Evolutionary conservation across 2,113 vertebrate species (phyloP).

Genomic region (Elgaria multicarinata): DNA sequence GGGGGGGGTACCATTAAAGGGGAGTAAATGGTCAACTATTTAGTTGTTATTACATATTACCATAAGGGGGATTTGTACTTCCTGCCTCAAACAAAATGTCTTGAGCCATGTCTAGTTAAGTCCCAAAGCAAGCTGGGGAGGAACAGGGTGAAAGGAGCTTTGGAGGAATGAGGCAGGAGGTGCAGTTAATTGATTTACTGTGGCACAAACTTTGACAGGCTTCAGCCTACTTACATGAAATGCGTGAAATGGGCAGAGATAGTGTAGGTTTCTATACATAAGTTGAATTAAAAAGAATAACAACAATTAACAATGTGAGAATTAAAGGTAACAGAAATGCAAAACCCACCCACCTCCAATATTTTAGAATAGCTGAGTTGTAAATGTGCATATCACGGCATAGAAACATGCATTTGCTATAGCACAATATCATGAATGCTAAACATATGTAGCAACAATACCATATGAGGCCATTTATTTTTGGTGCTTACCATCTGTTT

Average conservation of each 20-base stretch:
- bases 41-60: not conserved
- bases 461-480: conserved; percentile 11
- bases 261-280: not conserved
- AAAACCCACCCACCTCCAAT: not conserved
- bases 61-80: not conserved
- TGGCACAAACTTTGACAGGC: not conserved
- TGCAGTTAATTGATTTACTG: not conserved
- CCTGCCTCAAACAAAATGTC: not conserved
- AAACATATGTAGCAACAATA: not conserved
- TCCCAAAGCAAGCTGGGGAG: not conserved
- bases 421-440: not conserved
- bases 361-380: not conserved
- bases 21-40: not conserved
- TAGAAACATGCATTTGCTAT: not conserved
- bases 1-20: not conserved
- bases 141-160: not conserved
- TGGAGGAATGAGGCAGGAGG: not conserved
- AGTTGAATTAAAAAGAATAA: not conserved
- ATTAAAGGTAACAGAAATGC: not conserved
- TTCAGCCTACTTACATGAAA: not conserved
- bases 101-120: not conserved
- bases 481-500: not conserved
- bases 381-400: not conserved
- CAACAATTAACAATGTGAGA: not conserved
- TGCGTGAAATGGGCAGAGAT: not conserved